Evolutionary conservation across 1,140 invertebrate genomes (phyloP).

Genomic region (Adoxophyes honmai): DNA sequence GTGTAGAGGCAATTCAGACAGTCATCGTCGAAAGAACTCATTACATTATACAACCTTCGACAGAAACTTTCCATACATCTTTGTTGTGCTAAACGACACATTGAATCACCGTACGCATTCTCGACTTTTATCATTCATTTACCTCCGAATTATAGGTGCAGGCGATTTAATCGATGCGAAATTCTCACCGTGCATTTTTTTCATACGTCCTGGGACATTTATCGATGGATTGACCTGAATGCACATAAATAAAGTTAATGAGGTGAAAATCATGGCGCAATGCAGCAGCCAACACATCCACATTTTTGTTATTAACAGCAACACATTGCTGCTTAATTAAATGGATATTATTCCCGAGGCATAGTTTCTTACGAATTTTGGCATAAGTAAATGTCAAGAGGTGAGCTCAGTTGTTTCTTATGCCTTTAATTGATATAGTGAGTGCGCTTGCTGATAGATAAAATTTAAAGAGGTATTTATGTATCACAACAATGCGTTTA

Average conservation of each 20-base stretch:
- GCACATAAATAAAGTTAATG: conserved; percentile 59
- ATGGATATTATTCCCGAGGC: conserved; percentile 20
- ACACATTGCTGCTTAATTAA: conserved; percentile 29
- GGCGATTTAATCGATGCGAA: conserved; percentile 51
- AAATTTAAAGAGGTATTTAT: neutral
- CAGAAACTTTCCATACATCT: conserved; percentile 15
- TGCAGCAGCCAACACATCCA: conserved; percentile 29
- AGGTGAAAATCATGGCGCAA: conserved; percentile 46
- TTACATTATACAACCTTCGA: conserved; percentile 15
- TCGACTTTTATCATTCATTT: conserved; percentile 38
- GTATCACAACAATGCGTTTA: conserved; percentile 9
- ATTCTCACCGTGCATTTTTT: conserved; percentile 46
- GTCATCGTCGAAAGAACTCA: conserved; percentile 13
- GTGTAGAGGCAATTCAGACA: conserved; percentile 12
- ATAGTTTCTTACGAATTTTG: conserved; percentile 12
- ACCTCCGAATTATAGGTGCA: conserved; percentile 39
- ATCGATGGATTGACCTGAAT: conserved; percentile 49
- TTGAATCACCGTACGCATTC: conserved; percentile 12
- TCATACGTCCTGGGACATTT: conserved; percentile 38
- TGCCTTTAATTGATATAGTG: neutral
- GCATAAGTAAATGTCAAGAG: conserved; percentile 1
- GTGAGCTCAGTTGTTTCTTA: neutral
- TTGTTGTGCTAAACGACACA: conserved; percentile 16
- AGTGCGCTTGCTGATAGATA: no score
- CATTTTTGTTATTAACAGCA: conserved; percentile 33